These are phyloP conservation scores for Zaprionus ghesquierei DNA, from an alignment of 1,140 invertebrate species.

Conservation along the genomic window DNA sequence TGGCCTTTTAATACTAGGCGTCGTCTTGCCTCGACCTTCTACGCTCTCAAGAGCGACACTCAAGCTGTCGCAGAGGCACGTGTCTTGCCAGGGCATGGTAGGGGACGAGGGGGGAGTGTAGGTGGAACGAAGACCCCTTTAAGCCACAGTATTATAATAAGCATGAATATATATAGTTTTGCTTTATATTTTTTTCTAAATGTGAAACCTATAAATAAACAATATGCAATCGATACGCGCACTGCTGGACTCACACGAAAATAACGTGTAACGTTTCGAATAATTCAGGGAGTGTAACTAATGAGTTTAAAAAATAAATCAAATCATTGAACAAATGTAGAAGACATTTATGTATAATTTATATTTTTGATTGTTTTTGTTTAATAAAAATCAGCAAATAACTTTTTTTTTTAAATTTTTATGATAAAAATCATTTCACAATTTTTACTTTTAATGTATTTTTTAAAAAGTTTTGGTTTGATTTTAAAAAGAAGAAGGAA, in stretches of 20 bases:
- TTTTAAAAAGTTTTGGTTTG: too few relatives aligned
- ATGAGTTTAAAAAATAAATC: too few relatives aligned
- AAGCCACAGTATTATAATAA: not conserved
- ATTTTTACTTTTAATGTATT: too few relatives aligned
- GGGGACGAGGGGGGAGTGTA: not conserved
- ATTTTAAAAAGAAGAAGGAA: too few relatives aligned
- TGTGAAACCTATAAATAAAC: not conserved
- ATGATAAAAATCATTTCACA: too few relatives aligned
- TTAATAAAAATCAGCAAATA: too few relatives aligned
- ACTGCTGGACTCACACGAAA: not conserved
- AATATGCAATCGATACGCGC: not conserved
- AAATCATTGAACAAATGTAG: too few relatives aligned
- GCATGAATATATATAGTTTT: not conserved
- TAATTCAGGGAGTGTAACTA: too few relatives aligned
- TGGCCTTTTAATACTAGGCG: not conserved
- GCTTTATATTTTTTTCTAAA: not conserved
- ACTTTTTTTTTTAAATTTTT: too few relatives aligned
- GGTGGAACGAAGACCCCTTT: not conserved
- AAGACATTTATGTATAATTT: too few relatives aligned
- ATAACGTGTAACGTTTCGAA: not conserved
- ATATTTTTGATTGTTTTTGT: too few relatives aligned
- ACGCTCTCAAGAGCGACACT: not conserved
- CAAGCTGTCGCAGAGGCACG: not conserved
- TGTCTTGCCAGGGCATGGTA: too few relatives aligned
- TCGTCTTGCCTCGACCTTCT: not conserved